A percentile compares a stretch with the other conserved stretches of the same genome.
Conservation (phyloP, 2,888 invertebrate species). For the Thera obeliscata region DNA sequence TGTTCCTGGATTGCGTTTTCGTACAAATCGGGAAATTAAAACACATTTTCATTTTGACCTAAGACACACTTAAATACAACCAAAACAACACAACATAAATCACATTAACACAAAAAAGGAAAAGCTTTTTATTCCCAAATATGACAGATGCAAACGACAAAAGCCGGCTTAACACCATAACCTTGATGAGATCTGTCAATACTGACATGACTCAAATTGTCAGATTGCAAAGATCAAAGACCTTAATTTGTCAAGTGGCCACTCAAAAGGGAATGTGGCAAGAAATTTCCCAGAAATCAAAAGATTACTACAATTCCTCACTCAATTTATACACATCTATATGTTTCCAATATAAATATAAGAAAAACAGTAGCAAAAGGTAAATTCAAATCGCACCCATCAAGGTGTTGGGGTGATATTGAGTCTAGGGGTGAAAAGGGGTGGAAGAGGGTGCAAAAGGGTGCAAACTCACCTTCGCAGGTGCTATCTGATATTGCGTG, state of each 20-base stretch:
- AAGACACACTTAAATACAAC: no score
- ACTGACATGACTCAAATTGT: not conserved
- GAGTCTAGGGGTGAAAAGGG: slow-evolving; percentile 23
- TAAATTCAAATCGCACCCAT: slow-evolving; percentile 38
- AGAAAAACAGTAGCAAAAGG: slow-evolving; percentile 36
- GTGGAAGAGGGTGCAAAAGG: slow-evolving; percentile 22
- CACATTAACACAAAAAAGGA: no score
- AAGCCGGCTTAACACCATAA: no score
- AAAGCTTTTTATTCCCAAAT: no score
- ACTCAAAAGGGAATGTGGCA: not conserved
- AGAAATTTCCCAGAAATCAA: not conserved
- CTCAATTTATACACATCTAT: not conserved
- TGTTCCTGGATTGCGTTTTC: no score
- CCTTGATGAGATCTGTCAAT: no score
- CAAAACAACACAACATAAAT: no score
- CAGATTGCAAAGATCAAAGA: not conserved
- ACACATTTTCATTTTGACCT: no score
- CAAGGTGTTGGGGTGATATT: slow-evolving; percentile 35
- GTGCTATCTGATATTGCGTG: slow-evolving; percentile 39
- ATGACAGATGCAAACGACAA: no score
- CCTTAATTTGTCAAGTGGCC: not conserved
- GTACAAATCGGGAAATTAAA: no score
- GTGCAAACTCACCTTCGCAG: slow-evolving; percentile 37
- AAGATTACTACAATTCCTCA: not conserved
- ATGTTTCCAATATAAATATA: slow-evolving; percentile 23